Evolutionary conservation across 2,113 vertebrate species (phyloP).

Genomic region (Hypanus sabinus): DNA sequence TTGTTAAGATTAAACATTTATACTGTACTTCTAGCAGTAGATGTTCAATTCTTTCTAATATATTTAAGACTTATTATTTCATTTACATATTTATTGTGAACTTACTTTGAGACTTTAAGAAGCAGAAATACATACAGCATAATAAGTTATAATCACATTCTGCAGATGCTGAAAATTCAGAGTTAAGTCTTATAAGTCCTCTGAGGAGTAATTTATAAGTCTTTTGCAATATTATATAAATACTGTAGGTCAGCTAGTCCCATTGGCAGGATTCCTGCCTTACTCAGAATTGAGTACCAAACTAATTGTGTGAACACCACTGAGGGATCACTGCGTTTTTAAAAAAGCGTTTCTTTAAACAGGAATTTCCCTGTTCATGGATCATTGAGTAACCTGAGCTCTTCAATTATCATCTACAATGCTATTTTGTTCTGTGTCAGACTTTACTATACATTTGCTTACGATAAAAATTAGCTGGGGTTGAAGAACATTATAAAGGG

Average conservation of each 20-base stretch:
- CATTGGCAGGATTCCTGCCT: not conserved
- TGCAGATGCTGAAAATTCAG: too few species aligned
- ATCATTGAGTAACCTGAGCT: not conserved
- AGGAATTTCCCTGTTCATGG: not conserved
- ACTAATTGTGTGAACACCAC: not conserved
- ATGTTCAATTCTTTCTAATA: not conserved
- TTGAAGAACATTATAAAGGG: not conserved
- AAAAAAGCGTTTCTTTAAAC: not conserved
- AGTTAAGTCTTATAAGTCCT: too few species aligned
- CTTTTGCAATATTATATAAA: not conserved
- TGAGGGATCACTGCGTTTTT: not conserved
- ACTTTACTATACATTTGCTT: not conserved
- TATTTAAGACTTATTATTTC: not conserved
- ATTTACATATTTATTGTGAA: not conserved
- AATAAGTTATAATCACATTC: not conserved
- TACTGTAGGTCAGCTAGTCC: not conserved
- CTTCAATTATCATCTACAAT: not conserved
- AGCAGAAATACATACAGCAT: not conserved
- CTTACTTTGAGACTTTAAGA: not conserved
- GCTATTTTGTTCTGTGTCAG: not conserved
- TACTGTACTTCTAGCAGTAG: not conserved
- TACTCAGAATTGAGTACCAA: not conserved
- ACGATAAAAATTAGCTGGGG: not conserved
- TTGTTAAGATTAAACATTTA: not conserved
- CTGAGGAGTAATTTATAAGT: not conserved